Base-by-base conservation (phyloP, 2,797 vertebrate species). In the Enteromius fasciolatus region DNA sequence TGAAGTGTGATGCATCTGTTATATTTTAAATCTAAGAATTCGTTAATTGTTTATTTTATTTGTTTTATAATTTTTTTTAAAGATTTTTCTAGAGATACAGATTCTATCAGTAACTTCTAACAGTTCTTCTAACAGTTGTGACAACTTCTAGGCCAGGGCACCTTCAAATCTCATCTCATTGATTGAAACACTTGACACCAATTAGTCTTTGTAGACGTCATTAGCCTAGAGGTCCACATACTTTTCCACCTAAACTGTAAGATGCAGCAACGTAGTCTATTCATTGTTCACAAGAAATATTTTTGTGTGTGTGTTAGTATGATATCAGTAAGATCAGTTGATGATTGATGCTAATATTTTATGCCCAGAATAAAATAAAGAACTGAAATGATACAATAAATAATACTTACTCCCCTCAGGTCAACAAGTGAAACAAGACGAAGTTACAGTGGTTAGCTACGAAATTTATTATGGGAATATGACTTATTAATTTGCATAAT, bases 401-500 rank as follows among this genome's bases (percentile, higher is more conserved):
- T 70, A 41, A 57, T 57, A 20, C 15, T 31, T 67, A 80, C n/a
- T 80, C 2, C 36, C 50, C 14, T 25, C 59, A 64, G 57, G 57
- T 72, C 67, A 72, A 80, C 54, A 80, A 74, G 33, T 76, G n/a
- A 70, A 82, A 79, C 66, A 36, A 88, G 82, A 87, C 86, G 69
- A 83, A 63, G 46, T 78, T 84, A 83, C 85, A 86, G 85, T 82
- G 79, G 86, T 89, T 92, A 91, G 90, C 89, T 89, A 90, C 80
- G 73, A 89, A 93, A 93, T 94, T 89, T 92, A 93, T 92, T 90
- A 90, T 15, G 75, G 82, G 92, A 93, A 93, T 93, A 93, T 93
- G 88, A 94, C 92, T 93, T 94, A 93, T 94, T 94, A 85, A 94
- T 94, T 93, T 94, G 91, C 93, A 94, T 93, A 93, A 94, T 91